Evolutionary conservation across 2,888 invertebrate species (phyloP).

Genomic region (Leucophenga maculata): DNA sequence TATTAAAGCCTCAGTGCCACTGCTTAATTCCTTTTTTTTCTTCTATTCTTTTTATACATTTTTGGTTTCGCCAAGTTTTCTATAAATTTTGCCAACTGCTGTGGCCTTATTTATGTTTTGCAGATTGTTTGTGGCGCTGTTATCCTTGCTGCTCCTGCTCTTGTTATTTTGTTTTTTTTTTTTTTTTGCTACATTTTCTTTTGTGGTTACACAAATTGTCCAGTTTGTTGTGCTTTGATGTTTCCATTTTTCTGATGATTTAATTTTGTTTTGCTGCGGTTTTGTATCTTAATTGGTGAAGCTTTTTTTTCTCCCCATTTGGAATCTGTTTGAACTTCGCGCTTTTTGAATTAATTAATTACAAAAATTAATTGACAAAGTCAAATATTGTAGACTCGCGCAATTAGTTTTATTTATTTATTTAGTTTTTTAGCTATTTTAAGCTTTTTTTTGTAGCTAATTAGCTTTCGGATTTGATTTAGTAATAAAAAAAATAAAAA

Average conservation of each 20-base stretch:
- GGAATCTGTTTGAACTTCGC: not conserved
- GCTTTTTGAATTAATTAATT: constrained; percentile 44
- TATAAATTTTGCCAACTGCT: constrained; percentile 9
- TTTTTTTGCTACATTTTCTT: constrained; percentile 27
- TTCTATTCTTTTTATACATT: not conserved
- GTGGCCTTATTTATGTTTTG: constrained; percentile 20
- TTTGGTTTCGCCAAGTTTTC: not conserved
- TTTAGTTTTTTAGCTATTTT: no score
- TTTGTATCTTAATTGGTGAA: constrained; percentile 4
- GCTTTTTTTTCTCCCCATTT: not conserved
- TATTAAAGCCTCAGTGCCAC: not conserved
- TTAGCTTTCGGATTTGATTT: not conserved
- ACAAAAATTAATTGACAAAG: constrained; percentile 43
- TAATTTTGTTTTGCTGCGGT: constrained; percentile 11
- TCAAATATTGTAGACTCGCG: constrained; percentile 38
- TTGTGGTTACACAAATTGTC: constrained; percentile 28
- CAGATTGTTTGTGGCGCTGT: constrained; percentile 4
- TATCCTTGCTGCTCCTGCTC: constrained; percentile 7
- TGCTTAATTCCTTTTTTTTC: not conserved
- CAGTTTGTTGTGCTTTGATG: constrained; percentile 44
- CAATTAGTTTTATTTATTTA: constrained; percentile 28
- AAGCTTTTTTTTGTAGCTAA: constrained; percentile 14
- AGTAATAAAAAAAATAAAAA: no score
- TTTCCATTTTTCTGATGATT: constrained; percentile 38
- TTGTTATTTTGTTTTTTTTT: not conserved